Conservation (phyloP, 2,113 vertebrate species). For the Bettongia penicillata region DNA sequence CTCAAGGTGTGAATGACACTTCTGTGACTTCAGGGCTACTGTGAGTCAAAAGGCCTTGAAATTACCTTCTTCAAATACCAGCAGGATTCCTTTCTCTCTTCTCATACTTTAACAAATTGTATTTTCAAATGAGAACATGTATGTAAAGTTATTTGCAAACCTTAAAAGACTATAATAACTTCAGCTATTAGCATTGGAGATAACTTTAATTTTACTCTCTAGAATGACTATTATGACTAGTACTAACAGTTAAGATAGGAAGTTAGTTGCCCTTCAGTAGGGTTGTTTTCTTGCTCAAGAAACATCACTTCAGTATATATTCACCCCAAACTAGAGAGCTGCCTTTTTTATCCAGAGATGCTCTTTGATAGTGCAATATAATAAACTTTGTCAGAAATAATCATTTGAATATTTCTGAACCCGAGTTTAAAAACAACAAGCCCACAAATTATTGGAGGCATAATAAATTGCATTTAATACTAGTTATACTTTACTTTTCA, state of each 20-base stretch:
- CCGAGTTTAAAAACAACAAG: not conserved
- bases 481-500: not conserved
- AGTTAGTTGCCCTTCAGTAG: not conserved
- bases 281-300: not conserved
- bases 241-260: not conserved
- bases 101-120: not conserved
- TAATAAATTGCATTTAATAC: not conserved
- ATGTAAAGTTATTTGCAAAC: not conserved
- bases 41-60: too few relatives aligned
- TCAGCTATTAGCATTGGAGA: too few relatives aligned
- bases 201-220: not conserved
- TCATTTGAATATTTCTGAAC: not conserved
- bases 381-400: not conserved
- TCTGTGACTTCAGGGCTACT: too few relatives aligned
- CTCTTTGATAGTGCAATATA: not conserved
- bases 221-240: not conserved
- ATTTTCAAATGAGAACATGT: not conserved
- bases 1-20: too few relatives aligned
- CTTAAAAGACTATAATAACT: not conserved
- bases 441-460: too few relatives aligned
- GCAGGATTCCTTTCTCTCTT: not conserved
- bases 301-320: not conserved
- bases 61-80: too few relatives aligned
- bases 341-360: not conserved
- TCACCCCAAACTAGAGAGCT: not conserved